These are phyloP conservation scores for Hemithea aestivaria DNA, from an alignment of 2,888 invertebrate species.

Conservation along the genomic window DNA sequence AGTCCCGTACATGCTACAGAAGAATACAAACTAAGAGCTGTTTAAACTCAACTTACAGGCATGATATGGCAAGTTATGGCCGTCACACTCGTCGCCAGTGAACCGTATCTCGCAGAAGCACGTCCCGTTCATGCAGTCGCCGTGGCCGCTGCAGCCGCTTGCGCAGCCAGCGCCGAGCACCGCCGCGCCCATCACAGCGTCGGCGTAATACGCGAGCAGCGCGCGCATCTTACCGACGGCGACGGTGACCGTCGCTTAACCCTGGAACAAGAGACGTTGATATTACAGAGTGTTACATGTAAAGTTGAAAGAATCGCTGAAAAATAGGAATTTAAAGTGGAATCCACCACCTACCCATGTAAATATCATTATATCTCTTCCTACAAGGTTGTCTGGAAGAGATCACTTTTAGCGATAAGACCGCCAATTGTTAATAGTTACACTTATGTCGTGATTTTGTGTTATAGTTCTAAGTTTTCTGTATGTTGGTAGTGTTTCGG, in stretches of 20 bases:
- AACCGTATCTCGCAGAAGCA: slow-evolving; percentile 94
- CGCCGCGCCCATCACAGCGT: slow-evolving; percentile 67
- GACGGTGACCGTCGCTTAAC: slow-evolving; percentile 49
- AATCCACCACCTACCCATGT: too few species aligned
- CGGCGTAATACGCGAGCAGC: slow-evolving; percentile 70
- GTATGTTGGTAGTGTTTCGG: too few species aligned
- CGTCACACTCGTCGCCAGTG: slow-evolving; percentile 90
- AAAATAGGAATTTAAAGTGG: too few species aligned
- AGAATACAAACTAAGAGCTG: too few species aligned
- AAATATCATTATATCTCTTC: too few species aligned
- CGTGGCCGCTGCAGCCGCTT: slow-evolving; percentile 91
- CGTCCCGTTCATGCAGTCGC: slow-evolving; percentile 94
- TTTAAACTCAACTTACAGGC: slow-evolving; percentile 53
- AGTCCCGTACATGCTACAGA: slow-evolving; percentile 96
- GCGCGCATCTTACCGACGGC: slow-evolving; percentile 67
- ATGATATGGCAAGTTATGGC: slow-evolving; percentile 88
- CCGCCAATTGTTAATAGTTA: too few species aligned
- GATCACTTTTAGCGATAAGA: too few species aligned
- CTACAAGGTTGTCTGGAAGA: too few species aligned
- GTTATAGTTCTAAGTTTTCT: too few species aligned
- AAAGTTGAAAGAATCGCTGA: too few species aligned
- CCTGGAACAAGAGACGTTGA: slow-evolving; percentile 37
- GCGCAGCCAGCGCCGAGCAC: slow-evolving; percentile 79
- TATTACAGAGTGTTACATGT: too few species aligned
- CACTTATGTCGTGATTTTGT: too few species aligned